Base-by-base conservation (phyloP, 2,888 invertebrate genomes). In the Drosophila percnosoma region DNA sequence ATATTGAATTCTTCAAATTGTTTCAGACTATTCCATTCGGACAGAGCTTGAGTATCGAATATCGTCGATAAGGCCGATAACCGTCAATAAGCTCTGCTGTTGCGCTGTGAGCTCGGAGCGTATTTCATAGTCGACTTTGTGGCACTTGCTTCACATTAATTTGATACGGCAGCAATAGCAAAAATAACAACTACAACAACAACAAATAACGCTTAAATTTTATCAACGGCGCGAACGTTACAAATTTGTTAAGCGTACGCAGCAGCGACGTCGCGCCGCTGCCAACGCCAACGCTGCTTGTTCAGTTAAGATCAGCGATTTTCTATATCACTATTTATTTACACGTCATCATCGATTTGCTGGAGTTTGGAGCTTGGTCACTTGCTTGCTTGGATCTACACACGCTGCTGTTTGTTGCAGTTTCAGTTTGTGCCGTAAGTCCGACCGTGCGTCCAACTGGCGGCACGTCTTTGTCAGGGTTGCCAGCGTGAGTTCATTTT, bases 401-500 rank as follows among this genome's bases (percentile, higher is more conserved):
- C 54, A 65, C 64, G 69, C 45, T 45, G 45, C 24, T 24, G 15
- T 15, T 45, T 27, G 81, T 80, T 83, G 81, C 75, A 80, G 59
- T 75, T 68, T 70, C 80, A 61, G 71, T 62, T 54, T n/a, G 53
- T 48, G 75, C 69, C 67, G 18, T n/a, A 34, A 51, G 71, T 71
- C 62, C 29, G 53, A 60, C 58, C n/a, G 59, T 64, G 57, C 65
- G 67, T 78, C 75, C 71, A 63, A 38, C 45, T 63, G 80, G 74
- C 80, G 80, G 77, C 80, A 77, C 76, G 79, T 82, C 82, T 80
- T 83, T 83, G 78, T 84, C 83, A 84, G 84, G 84, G 84, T 84
- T 84, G 84, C 82, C 84, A 87, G 87, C 88, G 80, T 86, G 87
- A 88, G 88, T 87, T 87, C 86, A 86, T 86, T 87, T 87, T 88